phyloP scores from a whole-genome alignment of 2,113 vertebrate species.

The Microtus richardsoni region DNA sequence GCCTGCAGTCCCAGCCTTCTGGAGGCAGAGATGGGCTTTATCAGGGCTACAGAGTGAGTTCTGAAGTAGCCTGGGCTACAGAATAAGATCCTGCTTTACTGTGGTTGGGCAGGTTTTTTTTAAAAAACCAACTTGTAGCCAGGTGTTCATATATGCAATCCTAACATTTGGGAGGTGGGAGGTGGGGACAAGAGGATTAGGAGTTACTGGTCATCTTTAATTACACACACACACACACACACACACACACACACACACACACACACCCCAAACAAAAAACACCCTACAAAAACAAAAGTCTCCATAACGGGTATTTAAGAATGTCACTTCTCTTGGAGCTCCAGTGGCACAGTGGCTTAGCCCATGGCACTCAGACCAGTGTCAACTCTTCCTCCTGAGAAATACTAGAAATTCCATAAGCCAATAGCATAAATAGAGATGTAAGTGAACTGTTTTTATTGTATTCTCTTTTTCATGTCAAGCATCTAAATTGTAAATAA shows the following conservation, averaged over 20 bases:
- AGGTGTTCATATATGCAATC: background rate
- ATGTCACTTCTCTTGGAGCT: background rate
- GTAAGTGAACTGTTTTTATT: conserved; percentile 20
- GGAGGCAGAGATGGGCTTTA: too few species aligned
- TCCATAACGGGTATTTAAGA: background rate
- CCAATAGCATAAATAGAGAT: background rate
- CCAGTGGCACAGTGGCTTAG: background rate
- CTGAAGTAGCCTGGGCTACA: background rate
- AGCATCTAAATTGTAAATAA: conserved; percentile 57
- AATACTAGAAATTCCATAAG: background rate
- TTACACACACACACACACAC: background rate
- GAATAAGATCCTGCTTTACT: background rate
- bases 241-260: background rate
- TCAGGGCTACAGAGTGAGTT: background rate
- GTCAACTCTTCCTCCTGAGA: background rate
- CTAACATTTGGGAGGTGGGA: background rate
- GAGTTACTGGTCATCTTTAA: background rate
- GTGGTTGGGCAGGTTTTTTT: background rate
- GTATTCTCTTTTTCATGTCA: conserved; percentile 34
- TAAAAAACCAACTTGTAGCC: background rate
- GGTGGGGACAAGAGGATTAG: background rate
- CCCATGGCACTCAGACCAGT: background rate
- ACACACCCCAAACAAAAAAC: too few species aligned
- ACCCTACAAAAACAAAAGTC: background rate
- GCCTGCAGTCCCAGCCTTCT: background rate